These are phyloP conservation scores for Platerodrilus igneus DNA, from an alignment of 2,888 invertebrate genomes.

Conservation along the genomic window DNA sequence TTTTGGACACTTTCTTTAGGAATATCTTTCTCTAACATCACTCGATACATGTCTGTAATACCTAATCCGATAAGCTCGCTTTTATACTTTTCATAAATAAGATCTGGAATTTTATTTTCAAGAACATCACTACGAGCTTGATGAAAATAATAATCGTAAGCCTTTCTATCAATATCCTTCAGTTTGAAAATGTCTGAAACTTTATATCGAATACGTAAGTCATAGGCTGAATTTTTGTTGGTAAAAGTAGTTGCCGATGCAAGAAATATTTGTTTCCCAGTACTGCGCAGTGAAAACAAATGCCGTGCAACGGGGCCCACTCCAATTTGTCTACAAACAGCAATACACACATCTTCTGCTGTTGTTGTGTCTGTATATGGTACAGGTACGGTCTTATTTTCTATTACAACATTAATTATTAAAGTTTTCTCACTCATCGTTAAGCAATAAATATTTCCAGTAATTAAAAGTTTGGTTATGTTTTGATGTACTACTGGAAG, in stretches of 20 bases:
- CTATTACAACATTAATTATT: conserved; percentile 27
- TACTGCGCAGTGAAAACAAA: conserved; percentile 70
- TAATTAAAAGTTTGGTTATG: too few species aligned
- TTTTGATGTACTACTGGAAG: too few species aligned
- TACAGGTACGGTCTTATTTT: conserved; percentile 30
- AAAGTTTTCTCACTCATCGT: conserved; percentile 16
- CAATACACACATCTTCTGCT: conserved; percentile 67
- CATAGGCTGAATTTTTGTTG: conserved; percentile 55
- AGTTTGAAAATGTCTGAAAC: conserved; percentile 60
- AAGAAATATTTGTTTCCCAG: conserved; percentile 49
- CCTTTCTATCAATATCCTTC: conserved; percentile 63
- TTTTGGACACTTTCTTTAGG: conserved; percentile 64
- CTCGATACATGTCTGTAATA: conserved; percentile 82
- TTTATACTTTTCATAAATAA: conserved; percentile 72
- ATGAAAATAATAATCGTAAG: conserved; percentile 82
- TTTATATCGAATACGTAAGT: conserved; percentile 78
- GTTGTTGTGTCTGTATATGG: conserved; percentile 41
- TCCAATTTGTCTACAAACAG: conserved; percentile 64
- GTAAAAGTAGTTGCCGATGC: conserved; percentile 58
- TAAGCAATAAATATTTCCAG: too few species aligned
- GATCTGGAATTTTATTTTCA: conserved; percentile 72
- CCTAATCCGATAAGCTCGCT: conserved; percentile 78
- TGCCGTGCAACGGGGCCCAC: conserved; percentile 75
- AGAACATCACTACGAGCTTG: conserved; percentile 80
- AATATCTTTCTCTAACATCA: conserved; percentile 70